Conservation (phyloP, 2,797 vertebrate species). For the Coregonus sp. region DNA sequence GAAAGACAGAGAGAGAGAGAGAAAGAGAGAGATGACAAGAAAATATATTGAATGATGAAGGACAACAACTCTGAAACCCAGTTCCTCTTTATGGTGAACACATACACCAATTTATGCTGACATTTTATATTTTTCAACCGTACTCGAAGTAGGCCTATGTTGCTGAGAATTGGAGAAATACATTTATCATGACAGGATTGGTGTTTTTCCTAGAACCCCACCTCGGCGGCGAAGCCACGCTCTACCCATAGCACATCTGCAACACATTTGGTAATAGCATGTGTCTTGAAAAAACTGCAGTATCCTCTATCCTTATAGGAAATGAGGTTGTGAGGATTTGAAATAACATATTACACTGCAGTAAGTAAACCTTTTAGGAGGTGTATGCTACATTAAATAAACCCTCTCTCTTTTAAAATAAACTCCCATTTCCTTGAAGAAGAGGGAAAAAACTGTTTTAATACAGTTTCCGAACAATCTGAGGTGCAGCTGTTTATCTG, state of each 20-base stretch:
- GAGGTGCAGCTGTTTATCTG: constrained; percentile 56
- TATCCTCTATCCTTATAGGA: constrained; percentile 75
- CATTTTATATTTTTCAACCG: constrained; percentile 44
- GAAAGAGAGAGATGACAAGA: not conserved
- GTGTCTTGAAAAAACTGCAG: constrained; percentile 53
- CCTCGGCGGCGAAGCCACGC: constrained; percentile 41
- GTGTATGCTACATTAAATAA: constrained; percentile 80
- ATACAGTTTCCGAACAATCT: constrained; percentile 55
- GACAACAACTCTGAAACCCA: constrained; percentile 32
- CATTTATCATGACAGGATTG: constrained; percentile 67
- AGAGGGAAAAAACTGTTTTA: constrained; percentile 28
- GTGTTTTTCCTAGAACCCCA: constrained; percentile 64
- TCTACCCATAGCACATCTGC: constrained; percentile 71
- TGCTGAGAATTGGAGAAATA: constrained; percentile 63
- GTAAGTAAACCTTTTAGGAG: constrained; percentile 80
- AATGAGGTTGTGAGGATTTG: constrained; percentile 76
- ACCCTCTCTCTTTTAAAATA: constrained; percentile 77
- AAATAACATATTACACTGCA: constrained; percentile 80
- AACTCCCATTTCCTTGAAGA: constrained; percentile 73
- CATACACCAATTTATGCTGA: constrained; percentile 48
- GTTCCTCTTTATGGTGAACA: constrained; percentile 9
- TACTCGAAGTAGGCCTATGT: constrained; percentile 50
- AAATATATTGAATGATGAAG: constrained; percentile 24
- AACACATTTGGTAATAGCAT: constrained; percentile 75
- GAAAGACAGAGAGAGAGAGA: not conserved